Evolutionary conservation across 2,113 vertebrate species (phyloP).

Genomic region (Microcebus ravelobensis): DNA sequence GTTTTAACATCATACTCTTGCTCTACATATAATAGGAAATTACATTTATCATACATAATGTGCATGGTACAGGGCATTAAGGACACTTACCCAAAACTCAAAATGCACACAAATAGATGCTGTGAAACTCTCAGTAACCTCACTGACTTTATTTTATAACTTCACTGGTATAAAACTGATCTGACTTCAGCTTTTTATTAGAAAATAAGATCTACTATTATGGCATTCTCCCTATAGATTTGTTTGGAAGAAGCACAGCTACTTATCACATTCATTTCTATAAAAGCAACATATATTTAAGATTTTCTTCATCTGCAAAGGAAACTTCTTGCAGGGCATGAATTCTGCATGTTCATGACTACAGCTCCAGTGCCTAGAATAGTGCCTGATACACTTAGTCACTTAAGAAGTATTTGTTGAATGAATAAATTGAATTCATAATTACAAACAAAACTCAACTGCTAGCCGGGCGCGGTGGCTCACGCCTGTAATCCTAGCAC

Average conservation of each 20-base stretch:
- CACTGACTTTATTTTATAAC: background rate
- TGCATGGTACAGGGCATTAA: background rate
- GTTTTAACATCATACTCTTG: background rate
- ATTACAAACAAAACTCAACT: background rate
- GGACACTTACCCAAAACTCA: background rate
- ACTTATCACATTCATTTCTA: background rate
- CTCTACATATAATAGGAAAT: background rate
- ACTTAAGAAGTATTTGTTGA: background rate
- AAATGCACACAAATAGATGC: background rate
- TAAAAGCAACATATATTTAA: slow-evolving; percentile 27
- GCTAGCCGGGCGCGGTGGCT: no score
- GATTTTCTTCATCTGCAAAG: background rate
- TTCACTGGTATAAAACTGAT: background rate
- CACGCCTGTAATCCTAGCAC: no score
- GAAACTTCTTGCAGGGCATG: background rate
- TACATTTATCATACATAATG: background rate
- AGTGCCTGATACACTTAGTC: background rate
- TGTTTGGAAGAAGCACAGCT: background rate
- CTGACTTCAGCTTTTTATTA: background rate
- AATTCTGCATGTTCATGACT: background rate
- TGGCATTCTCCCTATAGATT: background rate
- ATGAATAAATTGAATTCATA: background rate
- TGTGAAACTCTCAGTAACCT: background rate
- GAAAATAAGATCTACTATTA: background rate
- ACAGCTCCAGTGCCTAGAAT: background rate